Conservation (phyloP, 37 sponge, comb jelly and placozoan genomes). For the Beroe forskalii region DNA sequence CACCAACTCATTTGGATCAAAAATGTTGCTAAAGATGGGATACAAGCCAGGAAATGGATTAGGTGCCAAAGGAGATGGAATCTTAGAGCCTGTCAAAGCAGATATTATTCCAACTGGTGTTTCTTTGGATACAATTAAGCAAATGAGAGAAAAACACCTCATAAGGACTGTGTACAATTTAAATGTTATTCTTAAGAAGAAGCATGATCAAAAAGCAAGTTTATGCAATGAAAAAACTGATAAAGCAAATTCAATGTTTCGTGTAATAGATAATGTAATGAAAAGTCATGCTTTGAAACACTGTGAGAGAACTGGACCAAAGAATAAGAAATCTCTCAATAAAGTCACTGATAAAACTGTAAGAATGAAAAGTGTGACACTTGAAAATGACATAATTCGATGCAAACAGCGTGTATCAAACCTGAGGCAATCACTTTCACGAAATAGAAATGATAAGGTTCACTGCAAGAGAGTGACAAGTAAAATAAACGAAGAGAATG, state of each 20-base stretch:
- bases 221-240: neutral
- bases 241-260: slow-evolving; percentile 9
- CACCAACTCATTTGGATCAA: slow-evolving; percentile 64
- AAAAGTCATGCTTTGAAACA: neutral
- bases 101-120: slow-evolving; percentile 35
- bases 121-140: slow-evolving; percentile 21
- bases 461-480: neutral
- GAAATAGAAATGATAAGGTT: neutral
- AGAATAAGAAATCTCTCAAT: slow-evolving; percentile 35
- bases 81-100: slow-evolving; percentile 12
- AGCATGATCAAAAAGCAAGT: neutral
- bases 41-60: slow-evolving; percentile 16
- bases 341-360: slow-evolving; percentile 50
- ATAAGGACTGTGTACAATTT: slow-evolving; percentile 53
- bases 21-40: slow-evolving; percentile 41
- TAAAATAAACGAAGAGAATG: neutral
- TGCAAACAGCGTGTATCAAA: slow-evolving; percentile 6
- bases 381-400: slow-evolving; percentile 6
- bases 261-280: neutral
- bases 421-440: neutral
- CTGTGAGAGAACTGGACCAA: neutral
- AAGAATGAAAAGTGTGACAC: slow-evolving; percentile 24
- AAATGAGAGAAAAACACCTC: neutral
- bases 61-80: neutral
- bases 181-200: slow-evolving; percentile 21